These are phyloP conservation scores for Periophthalmus magnuspinnatus DNA, from an alignment of 2,797 vertebrate species.

Conservation along the genomic window DNA sequence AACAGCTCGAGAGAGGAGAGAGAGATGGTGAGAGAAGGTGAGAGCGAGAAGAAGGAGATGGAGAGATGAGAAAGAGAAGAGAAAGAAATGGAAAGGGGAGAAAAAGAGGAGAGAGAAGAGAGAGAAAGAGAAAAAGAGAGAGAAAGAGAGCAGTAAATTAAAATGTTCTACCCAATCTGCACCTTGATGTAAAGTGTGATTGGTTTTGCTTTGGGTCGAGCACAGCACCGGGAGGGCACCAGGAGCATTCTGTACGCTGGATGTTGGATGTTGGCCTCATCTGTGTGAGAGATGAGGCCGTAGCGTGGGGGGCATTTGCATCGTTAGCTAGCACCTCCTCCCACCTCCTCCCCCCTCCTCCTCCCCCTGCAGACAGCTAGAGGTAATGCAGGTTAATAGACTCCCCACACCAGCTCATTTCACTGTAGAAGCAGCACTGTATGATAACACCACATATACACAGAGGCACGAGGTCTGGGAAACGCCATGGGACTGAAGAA, in stretches of 20 bases:
- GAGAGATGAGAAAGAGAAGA: slow-evolving; percentile 34
- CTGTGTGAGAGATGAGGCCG: slow-evolving; percentile 27
- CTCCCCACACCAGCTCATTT: slow-evolving; percentile 48
- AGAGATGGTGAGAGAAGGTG: too few relatives aligned
- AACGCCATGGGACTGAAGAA: too few relatives aligned
- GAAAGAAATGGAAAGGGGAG: too few relatives aligned
- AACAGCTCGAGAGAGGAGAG: too few relatives aligned
- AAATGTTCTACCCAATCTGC: slow-evolving; percentile 58
- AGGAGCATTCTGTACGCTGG: slow-evolving; percentile 42
- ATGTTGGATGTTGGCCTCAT: slow-evolving; percentile 33
- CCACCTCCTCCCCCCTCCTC: too few relatives aligned
- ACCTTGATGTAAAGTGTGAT: slow-evolving; percentile 66
- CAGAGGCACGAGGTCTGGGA: slow-evolving; percentile 6
- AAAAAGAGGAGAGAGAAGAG: too few relatives aligned
- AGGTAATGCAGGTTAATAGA: slow-evolving; percentile 62
- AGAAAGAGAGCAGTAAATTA: slow-evolving; percentile 59
- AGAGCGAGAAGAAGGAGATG: background rate
- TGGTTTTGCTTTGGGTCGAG: slow-evolving; percentile 66
- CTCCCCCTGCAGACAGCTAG: slow-evolving; percentile 16
- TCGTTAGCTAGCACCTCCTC: too few relatives aligned
- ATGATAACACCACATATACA: background rate
- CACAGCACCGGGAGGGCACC: slow-evolving; percentile 50
- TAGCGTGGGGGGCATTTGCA: background rate
- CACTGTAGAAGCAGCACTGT: slow-evolving; percentile 7
- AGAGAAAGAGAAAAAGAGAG: slow-evolving; percentile 13